Base-by-base conservation (phyloP, 2,113 vertebrate species). In the Saccopteryx leptura region DNA sequence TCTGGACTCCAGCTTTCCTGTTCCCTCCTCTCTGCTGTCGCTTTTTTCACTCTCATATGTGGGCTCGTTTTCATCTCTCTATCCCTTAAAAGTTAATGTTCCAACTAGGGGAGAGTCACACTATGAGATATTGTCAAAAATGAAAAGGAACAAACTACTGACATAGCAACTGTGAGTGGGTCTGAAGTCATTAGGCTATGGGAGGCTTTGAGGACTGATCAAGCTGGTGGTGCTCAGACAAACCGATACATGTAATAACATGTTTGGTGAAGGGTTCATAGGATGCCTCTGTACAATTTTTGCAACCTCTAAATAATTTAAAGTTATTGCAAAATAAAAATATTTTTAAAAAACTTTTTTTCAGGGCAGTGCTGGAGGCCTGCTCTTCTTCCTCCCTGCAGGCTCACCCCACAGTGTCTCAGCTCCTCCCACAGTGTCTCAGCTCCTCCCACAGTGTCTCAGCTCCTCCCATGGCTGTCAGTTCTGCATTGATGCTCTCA, bases 251-350 rank as follows among this genome's bases (percentile, higher is more conserved):
- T 24, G 58, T 76, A 63, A 39, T 5, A 75, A 74, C 65, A 80
- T 93, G 31, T 23, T 52, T 56, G 58, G 21, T 52, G 17, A 74
- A 52, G 18, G 3, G 12, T 56, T 76, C 19, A 56, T 33, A 26
- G 68, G 26, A 46, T 31, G 18, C 56, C 56, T 79, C 31, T 76
- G 33, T 46, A 65, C 15, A 39, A 24, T 24, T 39, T 96, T 69
- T 76, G 54, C 82, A 85, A 60, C 33, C 21, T 91, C 2, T 10
- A 4, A 33, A 9, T 71, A 52, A 52, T 50, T 65, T 63, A 33
- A 91, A 76, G 69, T 88, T 68, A 88, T 71, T 92, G 79, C 28
- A 72, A 94, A 58, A 58, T 58, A 58, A 58, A 58, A 54, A 14
- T 58, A 18, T 58, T n/a, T 52, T 39, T 63, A 11, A 2, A 19